Percentiles rank a stretch among this genome's conserved stretches.
Conservation (phyloP, 2,888 invertebrate genomes). For the Eilema caniola region DNA sequence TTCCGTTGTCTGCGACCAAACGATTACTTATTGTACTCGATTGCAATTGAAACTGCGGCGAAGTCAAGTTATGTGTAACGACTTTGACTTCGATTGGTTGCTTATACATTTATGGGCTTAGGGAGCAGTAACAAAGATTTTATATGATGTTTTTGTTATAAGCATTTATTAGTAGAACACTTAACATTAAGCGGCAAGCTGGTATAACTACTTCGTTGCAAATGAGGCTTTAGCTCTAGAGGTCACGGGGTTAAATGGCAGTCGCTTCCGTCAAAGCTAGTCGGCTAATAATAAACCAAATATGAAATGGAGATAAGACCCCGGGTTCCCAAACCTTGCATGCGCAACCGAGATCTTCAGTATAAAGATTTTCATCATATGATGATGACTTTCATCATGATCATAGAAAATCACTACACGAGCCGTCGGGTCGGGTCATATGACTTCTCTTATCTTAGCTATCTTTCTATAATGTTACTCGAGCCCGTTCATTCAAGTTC, state of each 20-base stretch:
- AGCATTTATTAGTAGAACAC: not conserved
- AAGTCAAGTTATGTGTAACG: constrained; percentile 20
- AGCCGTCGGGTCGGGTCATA: too few species aligned
- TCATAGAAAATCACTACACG: too few species aligned
- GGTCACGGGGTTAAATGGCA: not conserved
- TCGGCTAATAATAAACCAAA: not conserved
- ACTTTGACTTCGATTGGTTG: constrained; percentile 1
- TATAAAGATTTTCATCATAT: not conserved
- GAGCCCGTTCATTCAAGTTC: not conserved
- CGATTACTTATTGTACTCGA: constrained; percentile 54
- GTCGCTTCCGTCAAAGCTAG: too few species aligned
- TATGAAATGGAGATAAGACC: not conserved
- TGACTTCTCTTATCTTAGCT: too few species aligned
- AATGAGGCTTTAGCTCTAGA: not conserved
- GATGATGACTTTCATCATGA: too few species aligned
- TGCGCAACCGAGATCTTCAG: not conserved
- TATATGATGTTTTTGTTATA: not conserved
- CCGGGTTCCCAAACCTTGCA: too few species aligned
- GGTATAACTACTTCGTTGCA: not conserved
- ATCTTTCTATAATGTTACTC: too few species aligned
- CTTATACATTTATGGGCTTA: not conserved
- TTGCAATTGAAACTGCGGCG: constrained; percentile 39
- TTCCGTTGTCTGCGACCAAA: constrained; percentile 71
- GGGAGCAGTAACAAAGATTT: not conserved
- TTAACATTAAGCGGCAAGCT: not conserved